Evolutionary conservation across 2,113 vertebrate genomes (phyloP), one percentile per base, ranked within the genome.

Genomic region (Promerops cafer): DNA sequence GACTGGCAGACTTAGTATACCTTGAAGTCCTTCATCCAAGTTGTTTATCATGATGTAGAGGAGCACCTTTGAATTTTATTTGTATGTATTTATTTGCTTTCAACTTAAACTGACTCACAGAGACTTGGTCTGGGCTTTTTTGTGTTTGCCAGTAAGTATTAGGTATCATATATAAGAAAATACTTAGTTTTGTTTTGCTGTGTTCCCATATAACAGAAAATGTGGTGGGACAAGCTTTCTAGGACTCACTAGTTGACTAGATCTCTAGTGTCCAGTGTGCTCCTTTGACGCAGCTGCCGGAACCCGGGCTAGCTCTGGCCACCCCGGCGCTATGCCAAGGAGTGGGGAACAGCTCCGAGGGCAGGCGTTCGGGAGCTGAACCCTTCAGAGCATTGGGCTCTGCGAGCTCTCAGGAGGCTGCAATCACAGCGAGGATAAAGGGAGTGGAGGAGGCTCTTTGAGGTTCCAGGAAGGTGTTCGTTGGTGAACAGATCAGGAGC

Each of bases 71-170:
- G 17, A 3, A 42, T 68, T 85, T 64, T 30, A 5, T 54, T 56
- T 47, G 2, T 24, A 27, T 28, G 9, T 45, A 35, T 37, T 2
- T 45, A 7, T 61, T 61, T 63, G 10, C 9, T 20, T 87, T 70
- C 37, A 83, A 21, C 2, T 42, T 63, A 57, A 63, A 4, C 5
- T 75, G 33, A 40, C 3, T 59, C 26, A 39, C 17, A 63, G 33
- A 47, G 3, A 49, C 6, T 3, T 42, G 15, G 23, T 45, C 13
- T 28, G 9, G 3, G 4, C 0, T 53, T 47, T 65, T 12, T 27
- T 70, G 14, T 19, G 8, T 68, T 87, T 31, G 3, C 3, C 21
- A 28, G 30, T 30, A 33, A 35, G 4, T 50, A 11, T 28, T 35
- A 30, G 23, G 4, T n/a, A n/a, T 45, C 31, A 42, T 13, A 33